Conservation (phyloP, 2,797 vertebrate species). For the Coracias cyanogaster region DNA sequence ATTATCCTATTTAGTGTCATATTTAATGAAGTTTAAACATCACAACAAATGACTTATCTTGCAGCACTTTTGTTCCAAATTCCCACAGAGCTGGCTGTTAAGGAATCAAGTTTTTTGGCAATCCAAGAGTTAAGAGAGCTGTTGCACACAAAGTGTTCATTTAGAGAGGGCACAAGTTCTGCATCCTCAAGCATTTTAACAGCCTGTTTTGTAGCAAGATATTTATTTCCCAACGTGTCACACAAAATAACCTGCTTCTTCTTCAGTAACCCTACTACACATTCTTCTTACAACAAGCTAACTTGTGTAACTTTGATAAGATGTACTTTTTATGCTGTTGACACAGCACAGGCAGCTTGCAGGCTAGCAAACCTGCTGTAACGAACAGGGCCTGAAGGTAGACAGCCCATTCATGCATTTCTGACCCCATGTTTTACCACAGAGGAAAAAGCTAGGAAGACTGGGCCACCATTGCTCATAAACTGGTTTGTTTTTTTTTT, state of each 20-base stretch:
- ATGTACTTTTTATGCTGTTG: background rate
- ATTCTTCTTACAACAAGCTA: background rate
- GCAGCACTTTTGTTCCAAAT: background rate
- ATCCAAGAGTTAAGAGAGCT: background rate
- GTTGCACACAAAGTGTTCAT: background rate
- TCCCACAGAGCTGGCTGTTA: background rate
- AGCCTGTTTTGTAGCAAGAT: background rate
- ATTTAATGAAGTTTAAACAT: background rate
- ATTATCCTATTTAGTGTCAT: background rate
- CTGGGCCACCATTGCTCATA: background rate
- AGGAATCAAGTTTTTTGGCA: background rate
- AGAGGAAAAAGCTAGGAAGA: background rate
- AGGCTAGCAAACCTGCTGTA: background rate
- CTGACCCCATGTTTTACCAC: accelerated
- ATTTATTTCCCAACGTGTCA: background rate
- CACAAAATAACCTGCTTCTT: background rate
- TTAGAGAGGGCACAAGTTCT: background rate
- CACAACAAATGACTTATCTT: background rate
- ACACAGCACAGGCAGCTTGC: background rate
- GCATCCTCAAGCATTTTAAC: background rate
- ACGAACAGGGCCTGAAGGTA: background rate
- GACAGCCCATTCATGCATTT: background rate
- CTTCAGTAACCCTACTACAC: background rate
- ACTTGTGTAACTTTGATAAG: background rate
- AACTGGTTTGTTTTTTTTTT: background rate